These are phyloP conservation scores for Euura saliciscinereae DNA, from an alignment of 1,140 invertebrate species.

Conservation along the genomic window DNA sequence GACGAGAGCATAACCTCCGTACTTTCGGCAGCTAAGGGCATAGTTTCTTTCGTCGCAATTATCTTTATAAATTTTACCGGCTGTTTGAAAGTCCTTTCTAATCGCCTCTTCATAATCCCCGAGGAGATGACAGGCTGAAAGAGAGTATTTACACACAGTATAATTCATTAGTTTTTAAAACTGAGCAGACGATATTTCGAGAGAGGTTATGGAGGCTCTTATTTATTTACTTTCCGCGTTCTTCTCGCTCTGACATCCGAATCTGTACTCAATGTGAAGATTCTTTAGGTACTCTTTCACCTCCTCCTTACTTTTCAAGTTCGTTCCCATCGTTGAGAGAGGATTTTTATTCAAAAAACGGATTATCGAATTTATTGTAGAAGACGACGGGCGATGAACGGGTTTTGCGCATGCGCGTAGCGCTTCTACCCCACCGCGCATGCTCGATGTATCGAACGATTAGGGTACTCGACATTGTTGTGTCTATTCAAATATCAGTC, in stretches of 20 bases:
- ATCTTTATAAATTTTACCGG: conserved; percentile 76
- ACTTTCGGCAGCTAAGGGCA: conserved; percentile 85
- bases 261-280: conserved; percentile 89
- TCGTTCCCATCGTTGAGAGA: conserved; percentile 60
- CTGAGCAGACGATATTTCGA: conserved; percentile 18
- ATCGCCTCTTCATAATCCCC: conserved; percentile 87
- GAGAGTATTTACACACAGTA: conserved; percentile 20
- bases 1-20: conserved; percentile 72
- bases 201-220: conserved; percentile 13
- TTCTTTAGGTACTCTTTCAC: conserved; percentile 88
- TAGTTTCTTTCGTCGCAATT: conserved; percentile 87
- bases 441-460: conserved; percentile 10
- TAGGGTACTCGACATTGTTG: neutral
- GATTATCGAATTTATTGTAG: too few species aligned
- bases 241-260: conserved; percentile 86
- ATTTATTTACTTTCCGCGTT: conserved; percentile 72
- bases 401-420: neutral
- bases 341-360: conserved; percentile 6
- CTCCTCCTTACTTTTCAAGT: conserved; percentile 85
- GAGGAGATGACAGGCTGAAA: conserved; percentile 87
- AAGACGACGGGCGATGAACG: too few species aligned
- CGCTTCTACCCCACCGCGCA: neutral
- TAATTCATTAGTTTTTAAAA: conserved; percentile 15
- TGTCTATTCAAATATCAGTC: neutral
- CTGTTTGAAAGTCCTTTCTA: conserved; percentile 78